These are phyloP conservation scores for Brachionichthys hirsutus DNA, from an alignment of 2,113 vertebrate genomes.

Conservation along the genomic window DNA sequence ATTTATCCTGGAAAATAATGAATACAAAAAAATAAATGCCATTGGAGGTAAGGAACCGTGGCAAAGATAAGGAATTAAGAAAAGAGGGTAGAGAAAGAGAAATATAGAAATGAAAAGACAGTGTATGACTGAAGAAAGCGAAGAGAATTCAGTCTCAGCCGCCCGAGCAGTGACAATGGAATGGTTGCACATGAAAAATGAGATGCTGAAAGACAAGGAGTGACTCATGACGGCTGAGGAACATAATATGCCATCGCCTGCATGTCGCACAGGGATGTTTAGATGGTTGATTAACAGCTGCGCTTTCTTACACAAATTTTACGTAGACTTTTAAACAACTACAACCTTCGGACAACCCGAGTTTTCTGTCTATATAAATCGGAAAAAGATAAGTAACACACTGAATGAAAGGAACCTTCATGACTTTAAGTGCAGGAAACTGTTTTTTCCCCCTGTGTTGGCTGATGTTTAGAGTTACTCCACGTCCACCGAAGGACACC, in stretches of 20 bases:
- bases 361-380: too few relatives aligned
- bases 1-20: conserved; percentile 1
- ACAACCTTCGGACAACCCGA: too few relatives aligned
- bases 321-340: conserved; percentile 8
- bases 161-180: conserved; percentile 12
- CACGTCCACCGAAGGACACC: too few relatives aligned
- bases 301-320: neutral
- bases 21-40: neutral
- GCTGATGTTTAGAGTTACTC: neutral
- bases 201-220: conserved; percentile 25
- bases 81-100: neutral
- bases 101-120: conserved; percentile 4
- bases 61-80: neutral
- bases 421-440: too few relatives aligned
- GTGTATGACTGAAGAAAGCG: conserved; percentile 14
- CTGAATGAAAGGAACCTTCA: too few relatives aligned
- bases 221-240: conserved; percentile 36
- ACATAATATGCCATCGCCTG: conserved; percentile 6
- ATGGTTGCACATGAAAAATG: conserved; percentile 37
- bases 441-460: conserved; percentile 11
- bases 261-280: conserved; percentile 23
- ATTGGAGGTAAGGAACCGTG: neutral
- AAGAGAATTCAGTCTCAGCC: neutral
- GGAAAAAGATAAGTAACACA: too few relatives aligned
- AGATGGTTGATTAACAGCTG: conserved; percentile 33